phyloP scores from a whole-genome alignment of 2,888 invertebrate species.

The Asteroscopus sphinx region DNA sequence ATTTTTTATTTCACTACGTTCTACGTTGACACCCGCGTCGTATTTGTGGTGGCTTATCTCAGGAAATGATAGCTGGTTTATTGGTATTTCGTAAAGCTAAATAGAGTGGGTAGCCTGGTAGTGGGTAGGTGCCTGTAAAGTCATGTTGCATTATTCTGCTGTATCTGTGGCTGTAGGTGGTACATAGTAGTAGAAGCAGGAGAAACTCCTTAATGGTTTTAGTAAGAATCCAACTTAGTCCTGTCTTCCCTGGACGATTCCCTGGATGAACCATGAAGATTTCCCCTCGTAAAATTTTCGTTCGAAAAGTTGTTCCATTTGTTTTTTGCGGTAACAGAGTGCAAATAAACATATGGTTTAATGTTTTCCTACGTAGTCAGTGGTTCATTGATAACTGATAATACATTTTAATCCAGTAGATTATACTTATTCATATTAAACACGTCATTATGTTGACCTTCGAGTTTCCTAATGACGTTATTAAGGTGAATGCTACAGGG shows the following conservation, averaged over 20 bases:
- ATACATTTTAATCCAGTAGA: constrained; percentile 29
- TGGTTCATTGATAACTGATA: constrained; percentile 34
- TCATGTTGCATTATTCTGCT: no score
- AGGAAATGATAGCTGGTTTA: not conserved
- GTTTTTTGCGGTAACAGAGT: not conserved
- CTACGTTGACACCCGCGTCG: constrained; percentile 4
- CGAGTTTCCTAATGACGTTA: constrained; percentile 19
- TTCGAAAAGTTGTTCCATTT: no score
- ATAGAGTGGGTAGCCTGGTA: no score
- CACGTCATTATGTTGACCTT: constrained; percentile 28
- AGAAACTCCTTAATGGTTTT: no score
- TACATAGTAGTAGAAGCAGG: no score
- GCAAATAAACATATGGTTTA: constrained; percentile 12
- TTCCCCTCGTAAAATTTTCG: no score
- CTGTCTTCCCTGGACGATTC: no score
- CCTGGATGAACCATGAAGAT: no score
- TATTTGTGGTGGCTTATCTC: constrained; percentile 7
- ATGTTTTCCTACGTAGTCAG: constrained; percentile 9
- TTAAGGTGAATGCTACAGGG: no score
- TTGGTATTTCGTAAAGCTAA: not conserved
- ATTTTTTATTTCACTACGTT: constrained; percentile 14
- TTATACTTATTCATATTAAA: constrained; percentile 22
- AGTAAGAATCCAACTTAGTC: no score
- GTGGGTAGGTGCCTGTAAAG: no score
- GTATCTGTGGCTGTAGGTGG: no score